Evolutionary conservation across 2,888 invertebrate genomes (phyloP).

Genomic region (Cantharis lateralis): DNA sequence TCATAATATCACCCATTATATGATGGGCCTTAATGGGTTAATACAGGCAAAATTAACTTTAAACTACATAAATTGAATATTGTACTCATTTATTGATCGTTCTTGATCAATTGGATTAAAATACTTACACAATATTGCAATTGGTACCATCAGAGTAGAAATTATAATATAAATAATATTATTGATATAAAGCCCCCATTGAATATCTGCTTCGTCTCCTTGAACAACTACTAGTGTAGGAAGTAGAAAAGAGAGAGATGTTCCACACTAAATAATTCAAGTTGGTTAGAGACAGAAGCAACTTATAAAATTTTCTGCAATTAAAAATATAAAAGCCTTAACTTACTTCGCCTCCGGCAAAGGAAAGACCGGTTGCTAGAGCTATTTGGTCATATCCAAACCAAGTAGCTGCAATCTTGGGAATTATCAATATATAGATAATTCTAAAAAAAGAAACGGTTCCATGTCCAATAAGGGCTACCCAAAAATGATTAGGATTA

Average conservation of each 20-base stretch:
- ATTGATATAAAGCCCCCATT: neutral
- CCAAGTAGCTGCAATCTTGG: neutral
- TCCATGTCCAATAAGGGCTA: neutral
- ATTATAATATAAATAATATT: neutral
- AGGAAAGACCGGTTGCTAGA: neutral
- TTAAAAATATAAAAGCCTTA: too few species aligned
- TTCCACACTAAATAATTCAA: neutral
- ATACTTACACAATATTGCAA: neutral
- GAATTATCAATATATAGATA: too few species aligned
- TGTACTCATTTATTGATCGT: too few species aligned
- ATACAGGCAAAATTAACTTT: too few species aligned
- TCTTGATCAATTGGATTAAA: too few species aligned
- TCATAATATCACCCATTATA: too few species aligned
- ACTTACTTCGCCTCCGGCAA: neutral
- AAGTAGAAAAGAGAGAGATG: neutral
- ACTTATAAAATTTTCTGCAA: too few species aligned
- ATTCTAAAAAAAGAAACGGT: neutral
- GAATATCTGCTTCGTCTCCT: neutral
- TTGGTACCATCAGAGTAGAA: neutral
- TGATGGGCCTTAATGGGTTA: too few species aligned
- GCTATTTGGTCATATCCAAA: neutral
- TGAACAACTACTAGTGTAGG: neutral
- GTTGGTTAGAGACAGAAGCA: too few species aligned
- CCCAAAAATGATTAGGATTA: neutral
- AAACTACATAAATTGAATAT: too few species aligned